Percentiles rank a stretch among this genome's conserved stretches.
Conservation (phyloP, 2,797 vertebrate species). For the Phaenicophaeus curvirostris region DNA sequence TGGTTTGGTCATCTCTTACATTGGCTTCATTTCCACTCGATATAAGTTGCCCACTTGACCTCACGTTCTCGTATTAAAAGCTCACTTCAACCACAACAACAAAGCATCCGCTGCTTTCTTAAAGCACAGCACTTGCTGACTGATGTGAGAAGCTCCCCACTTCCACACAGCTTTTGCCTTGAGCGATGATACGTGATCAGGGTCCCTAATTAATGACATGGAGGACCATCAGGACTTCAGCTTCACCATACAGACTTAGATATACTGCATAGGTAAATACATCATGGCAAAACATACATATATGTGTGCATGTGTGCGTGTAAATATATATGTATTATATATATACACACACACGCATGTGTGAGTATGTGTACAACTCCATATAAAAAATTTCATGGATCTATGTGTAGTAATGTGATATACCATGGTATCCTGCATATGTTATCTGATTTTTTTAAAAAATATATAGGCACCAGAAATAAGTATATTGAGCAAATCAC, state of each 20-base stretch:
- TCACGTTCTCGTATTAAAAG: rapidly evolving
- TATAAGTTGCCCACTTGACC: background rate
- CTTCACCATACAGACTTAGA: constrained; percentile 33
- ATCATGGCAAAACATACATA: constrained; percentile 50
- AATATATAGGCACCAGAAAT: constrained; percentile 49
- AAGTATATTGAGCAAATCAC: constrained; percentile 40
- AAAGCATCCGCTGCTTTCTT: background rate
- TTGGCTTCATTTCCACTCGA: background rate
- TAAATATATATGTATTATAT: background rate
- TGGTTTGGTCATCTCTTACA: background rate
- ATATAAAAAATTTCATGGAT: background rate
- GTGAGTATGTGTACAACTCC: background rate
- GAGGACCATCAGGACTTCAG: background rate
- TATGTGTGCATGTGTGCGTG: background rate
- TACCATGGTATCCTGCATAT: constrained; percentile 9
- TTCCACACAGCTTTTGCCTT: background rate
- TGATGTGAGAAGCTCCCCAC: background rate
- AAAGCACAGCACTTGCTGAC: background rate
- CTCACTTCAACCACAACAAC: background rate
- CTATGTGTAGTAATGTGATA: background rate
- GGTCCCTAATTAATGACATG: background rate
- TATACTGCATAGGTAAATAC: constrained; percentile 49
- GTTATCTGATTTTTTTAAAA: background rate
- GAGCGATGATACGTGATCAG: background rate
- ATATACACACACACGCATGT: background rate